Conservation (phyloP, 2,113 vertebrate genomes). For the Sakesphorus luctuosus region DNA sequence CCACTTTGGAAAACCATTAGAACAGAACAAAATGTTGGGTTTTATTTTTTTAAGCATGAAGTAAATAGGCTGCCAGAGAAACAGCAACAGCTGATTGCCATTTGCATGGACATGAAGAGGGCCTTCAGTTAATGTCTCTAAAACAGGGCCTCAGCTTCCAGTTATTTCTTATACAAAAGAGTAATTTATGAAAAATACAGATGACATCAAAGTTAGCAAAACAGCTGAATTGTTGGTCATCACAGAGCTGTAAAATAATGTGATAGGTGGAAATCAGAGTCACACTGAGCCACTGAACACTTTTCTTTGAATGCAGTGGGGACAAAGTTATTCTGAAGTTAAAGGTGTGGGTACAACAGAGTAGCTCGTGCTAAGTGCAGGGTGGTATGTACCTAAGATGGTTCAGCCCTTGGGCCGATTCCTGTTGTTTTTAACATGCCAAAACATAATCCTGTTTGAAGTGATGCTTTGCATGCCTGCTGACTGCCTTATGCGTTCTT, state of each 20-base stretch:
- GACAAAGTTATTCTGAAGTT: background rate
- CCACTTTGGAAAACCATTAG: background rate
- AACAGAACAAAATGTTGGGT: background rate
- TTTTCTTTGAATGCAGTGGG: background rate
- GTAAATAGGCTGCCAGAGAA: background rate
- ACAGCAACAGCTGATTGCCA: background rate
- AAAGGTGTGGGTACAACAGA: background rate
- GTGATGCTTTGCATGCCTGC: background rate
- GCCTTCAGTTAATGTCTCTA: background rate
- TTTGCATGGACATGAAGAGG: background rate
- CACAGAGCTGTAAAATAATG: background rate
- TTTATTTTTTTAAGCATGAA: background rate
- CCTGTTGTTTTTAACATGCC: background rate
- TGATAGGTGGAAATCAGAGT: background rate
- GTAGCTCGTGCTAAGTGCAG: fast-evolving
- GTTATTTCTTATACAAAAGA: background rate
- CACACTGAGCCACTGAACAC: background rate
- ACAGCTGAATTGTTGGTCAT: background rate
- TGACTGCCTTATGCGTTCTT: background rate
- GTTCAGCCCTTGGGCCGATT: background rate
- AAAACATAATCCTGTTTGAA: background rate
- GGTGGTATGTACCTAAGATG: background rate
- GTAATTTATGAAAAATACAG: background rate
- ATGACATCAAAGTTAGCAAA: background rate
- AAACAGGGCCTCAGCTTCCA: background rate